Evolutionary conservation across 2,888 invertebrate species (phyloP), one percentile per base, ranked within the genome.

Genomic region (Diadromus collaris): DNA sequence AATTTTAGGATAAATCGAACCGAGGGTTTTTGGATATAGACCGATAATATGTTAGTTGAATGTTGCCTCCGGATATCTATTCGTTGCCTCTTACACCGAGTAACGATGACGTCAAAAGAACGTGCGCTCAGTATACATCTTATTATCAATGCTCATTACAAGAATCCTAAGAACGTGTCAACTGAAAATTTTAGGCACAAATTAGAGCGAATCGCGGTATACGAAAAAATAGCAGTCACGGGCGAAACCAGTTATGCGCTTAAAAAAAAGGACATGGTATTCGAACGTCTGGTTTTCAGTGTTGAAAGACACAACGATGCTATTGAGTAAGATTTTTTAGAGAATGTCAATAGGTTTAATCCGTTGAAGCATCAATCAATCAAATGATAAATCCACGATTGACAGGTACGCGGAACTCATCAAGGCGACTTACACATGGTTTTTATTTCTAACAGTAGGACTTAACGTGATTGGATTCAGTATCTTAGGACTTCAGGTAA

Each of bases 251-350:
- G 9, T 5, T 27, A 6, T 9, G 29, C 6, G 5, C 19, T 46
- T n/a, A 6, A 69, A 7, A 24, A 21, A 44, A 27, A 21, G 19
- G 63, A 75, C 5, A 9, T n/a, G 24, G 44, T 54, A 32, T 32
- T 76, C 34, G 63, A 61, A 4, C 24, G 34, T 5, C 19, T 76
- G 10, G 32, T 56, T 7, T 32, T 16, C 1, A 69, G 75, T 32
- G 56, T 76, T 6, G 46, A 48, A n/a, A 69, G 75, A 34, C 68
- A 75, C 68, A 69, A 69, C 24, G 67, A 67, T 32, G 75, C 61
- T n/a, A 76, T 70, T 6, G 63, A 56, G 65, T 70, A 46, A 58
- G 51, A 44, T 3, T 51, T 19, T 44, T 60, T 24, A 13, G 16
- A 44, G 21, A 44, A 5, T 70, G n/a, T 41, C 70, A 32, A 32